These are phyloP conservation scores for Reticulitermes speratus DNA, from an alignment of 1,140 invertebrate genomes.

Conservation along the genomic window DNA sequence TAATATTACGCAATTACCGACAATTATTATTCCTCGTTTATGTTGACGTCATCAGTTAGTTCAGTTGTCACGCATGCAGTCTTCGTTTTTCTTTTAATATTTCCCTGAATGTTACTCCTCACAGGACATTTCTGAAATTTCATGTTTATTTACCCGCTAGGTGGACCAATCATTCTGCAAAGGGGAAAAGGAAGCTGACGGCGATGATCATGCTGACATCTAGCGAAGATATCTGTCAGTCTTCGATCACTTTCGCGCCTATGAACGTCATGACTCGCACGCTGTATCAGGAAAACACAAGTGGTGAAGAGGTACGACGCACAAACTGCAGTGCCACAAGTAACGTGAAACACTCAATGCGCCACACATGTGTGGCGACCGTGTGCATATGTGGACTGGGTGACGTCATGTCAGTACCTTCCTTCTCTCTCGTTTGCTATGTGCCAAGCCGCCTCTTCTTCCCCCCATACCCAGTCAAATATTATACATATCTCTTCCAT, in stretches of 20 bases:
- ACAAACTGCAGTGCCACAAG: not conserved
- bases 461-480: not conserved
- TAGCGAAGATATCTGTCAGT: conserved; percentile 27
- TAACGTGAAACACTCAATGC: not conserved
- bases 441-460: too few species aligned
- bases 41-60: too few species aligned
- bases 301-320: conserved; percentile 9
- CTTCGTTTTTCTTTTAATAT: too few species aligned
- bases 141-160: too few species aligned
- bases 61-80: too few species aligned
- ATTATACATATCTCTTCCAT: too few species aligned
- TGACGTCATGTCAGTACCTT: not conserved
- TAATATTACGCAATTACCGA: too few species aligned
- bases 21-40: too few species aligned
- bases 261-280: conserved; percentile 35
- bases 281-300: conserved; percentile 27
- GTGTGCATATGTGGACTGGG: conserved; percentile 32
- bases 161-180: too few species aligned
- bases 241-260: conserved; percentile 32
- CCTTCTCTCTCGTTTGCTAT: not conserved
- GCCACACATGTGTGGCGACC: not conserved
- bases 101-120: too few species aligned
- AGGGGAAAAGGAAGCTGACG: too few species aligned
- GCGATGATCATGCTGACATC: not conserved
- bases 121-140: too few species aligned